These are phyloP conservation scores for Nephrocerus scutellatus DNA, from an alignment of 2,888 invertebrate genomes.

Conservation along the genomic window DNA sequence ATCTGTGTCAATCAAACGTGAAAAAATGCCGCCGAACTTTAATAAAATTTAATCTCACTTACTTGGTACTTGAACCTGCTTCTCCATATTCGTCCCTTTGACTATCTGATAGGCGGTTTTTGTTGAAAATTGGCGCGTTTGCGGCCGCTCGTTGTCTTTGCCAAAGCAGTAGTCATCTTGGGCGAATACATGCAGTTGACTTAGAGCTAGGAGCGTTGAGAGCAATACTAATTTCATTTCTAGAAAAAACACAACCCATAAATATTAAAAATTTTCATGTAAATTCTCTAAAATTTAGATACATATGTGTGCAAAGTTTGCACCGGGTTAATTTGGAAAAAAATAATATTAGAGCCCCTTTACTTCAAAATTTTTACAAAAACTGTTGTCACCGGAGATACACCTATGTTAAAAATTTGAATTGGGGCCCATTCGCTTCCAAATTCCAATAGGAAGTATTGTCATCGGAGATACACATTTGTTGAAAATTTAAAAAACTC, in stretches of 20 bases:
- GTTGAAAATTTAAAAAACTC: not conserved
- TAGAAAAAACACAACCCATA: constrained; percentile 15
- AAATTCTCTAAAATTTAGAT: not conserved
- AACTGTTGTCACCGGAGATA: too few relatives aligned
- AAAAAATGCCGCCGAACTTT: not conserved
- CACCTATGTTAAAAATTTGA: too few relatives aligned
- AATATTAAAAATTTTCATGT: too few relatives aligned
- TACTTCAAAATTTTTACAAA: too few relatives aligned
- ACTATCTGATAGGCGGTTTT: constrained; percentile 72
- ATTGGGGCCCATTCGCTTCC: too few relatives aligned
- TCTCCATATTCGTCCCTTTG: constrained; percentile 52
- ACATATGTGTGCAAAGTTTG: not conserved
- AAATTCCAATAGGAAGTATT: too few relatives aligned
- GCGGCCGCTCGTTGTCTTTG: constrained; percentile 36
- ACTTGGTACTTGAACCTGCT: constrained; percentile 61
- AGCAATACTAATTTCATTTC: constrained; percentile 28
- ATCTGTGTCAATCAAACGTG: too few relatives aligned
- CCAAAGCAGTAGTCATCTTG: constrained; percentile 41
- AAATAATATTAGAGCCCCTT: too few relatives aligned
- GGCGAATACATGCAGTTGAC: constrained; percentile 21
- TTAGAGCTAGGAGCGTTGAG: constrained; percentile 25
- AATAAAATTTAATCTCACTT: constrained; percentile 35
- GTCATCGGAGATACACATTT: too few relatives aligned
- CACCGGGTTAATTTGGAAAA: too few relatives aligned
- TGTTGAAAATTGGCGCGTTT: constrained; percentile 55